Base-by-base conservation (phyloP, 2,797 vertebrate species). In the Diglossa cyanea region DNA sequence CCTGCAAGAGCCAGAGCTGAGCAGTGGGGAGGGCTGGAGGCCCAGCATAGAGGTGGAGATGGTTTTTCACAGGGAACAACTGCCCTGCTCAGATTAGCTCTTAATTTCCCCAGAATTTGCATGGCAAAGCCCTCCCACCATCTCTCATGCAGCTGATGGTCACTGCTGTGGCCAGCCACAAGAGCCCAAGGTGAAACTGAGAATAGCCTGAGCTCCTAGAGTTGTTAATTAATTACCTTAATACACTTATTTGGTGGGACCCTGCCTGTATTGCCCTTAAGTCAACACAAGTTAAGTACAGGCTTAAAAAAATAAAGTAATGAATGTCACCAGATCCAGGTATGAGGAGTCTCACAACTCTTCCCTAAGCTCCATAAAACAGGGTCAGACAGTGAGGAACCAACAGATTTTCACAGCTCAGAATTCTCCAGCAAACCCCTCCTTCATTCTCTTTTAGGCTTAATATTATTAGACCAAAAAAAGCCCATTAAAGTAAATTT, bases 401-500 rank as follows among this genome's bases (percentile, higher is more conserved):
- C 48, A 20, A 13, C 12, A 54, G 66, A 30, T 76, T 62, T 82
- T n/a, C 83, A 68, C 62, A 72, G 82, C 70, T 75, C 73, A 42
- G 58, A 90, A 12, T 33, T 39, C 67, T 63, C 86, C 80, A 87
- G 67, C 25, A 88, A 90, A 83, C 54, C 23, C 14, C 39, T 61
- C 78, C 68, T 90, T 85, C 78, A 6, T 51, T 80, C 84, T 85
- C 57, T 74, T 79, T 58, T 50, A 65, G 35, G 31, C 45, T 77
- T 93, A 77, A 80, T 89, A 83, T 62, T 80, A 80, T 86, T 62
- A 88, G 75, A n/a, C 6, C 54, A 67, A 86, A 77, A 72, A 33
- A n/a, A 8, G 4, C 8, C 35, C n/a, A 44, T 88, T 71, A 77
- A 75, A 91, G 53, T 85, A 79, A 89, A 92, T 95, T 92, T 93